A percentile compares a stretch with the other conserved stretches of the same genome.
Conservation (phyloP, 2,113 vertebrate species). For the Osmerus eperlanus region DNA sequence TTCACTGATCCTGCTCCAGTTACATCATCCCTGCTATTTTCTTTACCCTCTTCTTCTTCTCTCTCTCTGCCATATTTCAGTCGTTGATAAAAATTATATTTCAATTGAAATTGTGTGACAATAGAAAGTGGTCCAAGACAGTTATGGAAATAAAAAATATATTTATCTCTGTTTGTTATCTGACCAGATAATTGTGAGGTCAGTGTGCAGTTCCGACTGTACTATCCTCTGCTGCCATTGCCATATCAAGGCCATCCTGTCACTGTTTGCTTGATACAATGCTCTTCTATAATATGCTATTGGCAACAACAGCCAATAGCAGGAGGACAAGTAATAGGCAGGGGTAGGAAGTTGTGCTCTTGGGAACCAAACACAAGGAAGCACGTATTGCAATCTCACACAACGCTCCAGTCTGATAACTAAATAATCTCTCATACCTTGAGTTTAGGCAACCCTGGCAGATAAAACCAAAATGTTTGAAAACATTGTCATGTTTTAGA, state of each 20-base stretch:
- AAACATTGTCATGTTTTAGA: too few species aligned
- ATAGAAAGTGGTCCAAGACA: neutral
- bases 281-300: constrained; percentile 31
- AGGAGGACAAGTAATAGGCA: constrained; percentile 58
- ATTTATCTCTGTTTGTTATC: constrained; percentile 20
- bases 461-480: constrained; percentile 23
- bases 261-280: constrained; percentile 51
- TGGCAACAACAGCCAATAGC: constrained; percentile 61
- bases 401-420: constrained; percentile 54
- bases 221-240: constrained; percentile 16
- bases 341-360: constrained; percentile 34
- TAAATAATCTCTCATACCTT: constrained; percentile 56
- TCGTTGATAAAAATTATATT: neutral
- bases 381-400: constrained; percentile 49
- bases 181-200: constrained; percentile 27
- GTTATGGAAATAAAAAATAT: neutral
- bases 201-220: neutral
- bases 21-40: constrained; percentile 45
- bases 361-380: constrained; percentile 60
- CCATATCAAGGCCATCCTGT: constrained; percentile 35
- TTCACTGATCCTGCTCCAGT: constrained; percentile 21
- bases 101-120: neutral
- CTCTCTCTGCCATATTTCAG: neutral
- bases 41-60: neutral
- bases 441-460: constrained; percentile 13